phyloP scores from a whole-genome alignment of 2,113 vertebrate genomes.

The Nothoprocta perdicaria region DNA sequence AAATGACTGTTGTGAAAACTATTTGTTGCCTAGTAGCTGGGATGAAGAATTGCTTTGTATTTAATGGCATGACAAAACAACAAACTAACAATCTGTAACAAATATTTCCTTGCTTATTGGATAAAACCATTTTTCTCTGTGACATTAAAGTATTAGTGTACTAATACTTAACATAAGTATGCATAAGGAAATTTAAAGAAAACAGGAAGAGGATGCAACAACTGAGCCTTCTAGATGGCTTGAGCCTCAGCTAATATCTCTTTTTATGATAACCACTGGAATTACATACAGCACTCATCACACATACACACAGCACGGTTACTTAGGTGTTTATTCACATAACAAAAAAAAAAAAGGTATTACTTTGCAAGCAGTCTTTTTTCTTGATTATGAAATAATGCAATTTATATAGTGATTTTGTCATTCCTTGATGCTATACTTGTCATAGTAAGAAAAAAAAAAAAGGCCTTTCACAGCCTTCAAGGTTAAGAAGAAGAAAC shows the following conservation, averaged over 20 bases:
- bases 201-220: not conserved
- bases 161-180: not conserved
- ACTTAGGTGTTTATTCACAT: not conserved
- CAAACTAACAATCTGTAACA: not conserved
- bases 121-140: not conserved
- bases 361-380: not conserved
- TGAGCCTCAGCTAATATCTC: not conserved
- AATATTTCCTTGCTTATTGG: not conserved
- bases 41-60: not conserved
- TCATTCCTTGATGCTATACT: not conserved
- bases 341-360: not conserved
- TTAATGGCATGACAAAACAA: not conserved
- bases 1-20: constrained; percentile 3
- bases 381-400: not conserved
- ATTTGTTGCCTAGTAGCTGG: not conserved
- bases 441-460: not conserved
- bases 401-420: not conserved
- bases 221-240: not conserved
- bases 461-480: not conserved
- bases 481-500: not conserved
- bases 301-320: not conserved
- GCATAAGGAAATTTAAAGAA: not conserved
- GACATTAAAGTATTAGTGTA: not conserved
- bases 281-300: not conserved
- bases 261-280: not conserved